phyloP scores from a whole-genome alignment of 2,888 invertebrate genomes.

The Drosophila differens region DNA sequence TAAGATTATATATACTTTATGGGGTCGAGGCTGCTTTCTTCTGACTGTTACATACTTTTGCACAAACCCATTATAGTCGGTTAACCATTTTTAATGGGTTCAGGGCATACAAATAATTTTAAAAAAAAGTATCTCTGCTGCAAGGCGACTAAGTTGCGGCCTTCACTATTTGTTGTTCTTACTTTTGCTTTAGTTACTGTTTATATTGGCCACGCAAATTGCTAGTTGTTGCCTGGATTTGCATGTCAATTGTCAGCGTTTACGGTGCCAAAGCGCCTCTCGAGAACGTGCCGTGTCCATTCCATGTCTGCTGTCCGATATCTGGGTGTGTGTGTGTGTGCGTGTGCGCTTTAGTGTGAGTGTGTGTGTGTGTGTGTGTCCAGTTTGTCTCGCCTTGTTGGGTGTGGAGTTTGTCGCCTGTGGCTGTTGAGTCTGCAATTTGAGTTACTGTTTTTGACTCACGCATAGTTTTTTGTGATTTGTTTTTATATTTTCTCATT shows the following conservation, averaged over 20 bases:
- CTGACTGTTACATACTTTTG: neutral
- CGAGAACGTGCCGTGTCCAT: constrained; percentile 24
- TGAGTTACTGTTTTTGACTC: constrained; percentile 46
- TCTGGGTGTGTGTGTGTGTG: neutral
- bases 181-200: constrained; percentile 3
- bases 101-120: neutral
- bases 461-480: constrained; percentile 19
- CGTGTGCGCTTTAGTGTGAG: constrained; percentile 1
- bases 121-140: neutral
- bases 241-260: constrained; percentile 72
- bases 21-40: neutral
- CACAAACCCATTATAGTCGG: no score
- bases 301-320: constrained; percentile 8
- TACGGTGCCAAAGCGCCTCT: constrained; percentile 34
- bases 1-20: neutral
- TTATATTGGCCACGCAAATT: constrained; percentile 56
- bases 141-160: constrained; percentile 17
- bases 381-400: neutral
- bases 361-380: constrained; percentile 10
- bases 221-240: constrained; percentile 59
- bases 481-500: constrained; percentile 3
- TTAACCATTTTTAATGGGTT: neutral
- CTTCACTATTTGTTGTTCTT: neutral
- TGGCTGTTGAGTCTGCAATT: constrained; percentile 12
- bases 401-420: constrained; percentile 7